Percentiles rank a stretch among this genome's conserved stretches.
phyloP scores from a whole-genome alignment of 2,888 invertebrate species.

The Hydraecia micacea region DNA sequence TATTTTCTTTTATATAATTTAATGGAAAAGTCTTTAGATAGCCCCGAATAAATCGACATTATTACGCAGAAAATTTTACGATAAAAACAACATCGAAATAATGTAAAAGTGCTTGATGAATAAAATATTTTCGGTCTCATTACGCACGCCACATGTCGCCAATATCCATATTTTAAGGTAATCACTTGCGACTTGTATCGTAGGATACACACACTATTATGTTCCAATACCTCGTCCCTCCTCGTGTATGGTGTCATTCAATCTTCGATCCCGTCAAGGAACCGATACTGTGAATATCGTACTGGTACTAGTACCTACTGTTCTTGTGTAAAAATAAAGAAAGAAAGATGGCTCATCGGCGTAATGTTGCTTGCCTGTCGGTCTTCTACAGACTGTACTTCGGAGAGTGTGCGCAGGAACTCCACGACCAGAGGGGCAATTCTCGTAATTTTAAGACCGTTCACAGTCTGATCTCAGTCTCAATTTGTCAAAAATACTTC shows the following conservation, averaged over 20 bases:
- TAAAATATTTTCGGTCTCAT: slow-evolving; percentile 46
- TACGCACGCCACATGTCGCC: slow-evolving; percentile 40
- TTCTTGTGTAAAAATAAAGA: background rate
- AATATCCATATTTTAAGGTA: slow-evolving; percentile 52
- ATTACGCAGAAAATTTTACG: background rate
- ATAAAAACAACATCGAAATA: slow-evolving; percentile 3
- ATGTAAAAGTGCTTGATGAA: slow-evolving; percentile 27
- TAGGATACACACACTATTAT: background rate
- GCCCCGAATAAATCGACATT: background rate
- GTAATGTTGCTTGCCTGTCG: too few relatives aligned
- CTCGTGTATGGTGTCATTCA: background rate
- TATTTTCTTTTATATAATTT: background rate
- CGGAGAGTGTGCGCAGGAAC: too few relatives aligned
- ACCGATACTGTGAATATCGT: background rate
- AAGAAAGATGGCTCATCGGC: background rate
- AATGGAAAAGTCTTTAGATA: background rate
- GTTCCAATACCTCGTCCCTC: background rate
- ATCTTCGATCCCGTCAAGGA: background rate
- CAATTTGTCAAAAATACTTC: too few relatives aligned
- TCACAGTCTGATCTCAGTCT: too few relatives aligned
- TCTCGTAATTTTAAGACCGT: too few relatives aligned
- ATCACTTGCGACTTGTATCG: slow-evolving; percentile 20
- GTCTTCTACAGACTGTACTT: too few relatives aligned
- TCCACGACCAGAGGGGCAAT: too few relatives aligned
- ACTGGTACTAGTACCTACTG: background rate